Evolutionary conservation across 2,888 invertebrate genomes (phyloP).

Genomic region (Habroteleia sp.): DNA sequence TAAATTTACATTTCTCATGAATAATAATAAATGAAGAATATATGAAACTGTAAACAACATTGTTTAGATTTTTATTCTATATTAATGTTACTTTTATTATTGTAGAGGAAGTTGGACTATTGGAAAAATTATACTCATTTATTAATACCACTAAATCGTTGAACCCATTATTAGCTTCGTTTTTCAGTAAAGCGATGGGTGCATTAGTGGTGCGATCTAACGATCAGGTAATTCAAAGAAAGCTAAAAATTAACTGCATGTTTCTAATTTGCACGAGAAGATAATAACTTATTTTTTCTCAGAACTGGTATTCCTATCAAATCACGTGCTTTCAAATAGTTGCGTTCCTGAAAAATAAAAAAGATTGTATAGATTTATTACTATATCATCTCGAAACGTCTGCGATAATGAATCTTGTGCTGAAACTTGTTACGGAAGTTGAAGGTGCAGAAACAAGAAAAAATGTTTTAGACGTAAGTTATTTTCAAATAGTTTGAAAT

Average conservation of each 20-base stretch:
- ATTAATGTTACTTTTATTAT: constrained; percentile 18
- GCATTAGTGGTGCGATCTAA: constrained; percentile 93
- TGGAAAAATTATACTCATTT: constrained; percentile 94
- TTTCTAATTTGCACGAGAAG: too few relatives aligned
- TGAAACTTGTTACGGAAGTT: constrained; percentile 91
- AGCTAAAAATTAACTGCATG: too few relatives aligned
- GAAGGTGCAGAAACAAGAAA: constrained; percentile 88
- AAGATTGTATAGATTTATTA: constrained; percentile 92
- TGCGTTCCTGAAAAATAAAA: constrained; percentile 93
- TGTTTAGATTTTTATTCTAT: too few relatives aligned
- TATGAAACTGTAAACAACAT: too few relatives aligned
- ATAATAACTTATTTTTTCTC: constrained; percentile 53
- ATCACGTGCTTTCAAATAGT: constrained; percentile 94
- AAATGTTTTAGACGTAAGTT: constrained; percentile 86
- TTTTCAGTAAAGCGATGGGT: constrained; percentile 97
- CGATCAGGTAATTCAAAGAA: constrained; percentile 86
- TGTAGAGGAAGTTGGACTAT: constrained; percentile 86
- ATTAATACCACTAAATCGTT: constrained; percentile 92
- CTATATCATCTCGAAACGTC: constrained; percentile 95
- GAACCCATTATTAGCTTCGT: constrained; percentile 96
- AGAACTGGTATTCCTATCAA: constrained; percentile 97
- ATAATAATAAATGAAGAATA: too few relatives aligned
- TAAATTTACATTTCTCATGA: too few relatives aligned
- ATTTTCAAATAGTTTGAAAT: constrained; percentile 2
- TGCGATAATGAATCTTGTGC: constrained; percentile 95